Percentiles rank a stretch among this genome's conserved stretches.
Evolutionary conservation across 2,113 vertebrate genomes (phyloP).

Genomic region (Channa argus): DNA sequence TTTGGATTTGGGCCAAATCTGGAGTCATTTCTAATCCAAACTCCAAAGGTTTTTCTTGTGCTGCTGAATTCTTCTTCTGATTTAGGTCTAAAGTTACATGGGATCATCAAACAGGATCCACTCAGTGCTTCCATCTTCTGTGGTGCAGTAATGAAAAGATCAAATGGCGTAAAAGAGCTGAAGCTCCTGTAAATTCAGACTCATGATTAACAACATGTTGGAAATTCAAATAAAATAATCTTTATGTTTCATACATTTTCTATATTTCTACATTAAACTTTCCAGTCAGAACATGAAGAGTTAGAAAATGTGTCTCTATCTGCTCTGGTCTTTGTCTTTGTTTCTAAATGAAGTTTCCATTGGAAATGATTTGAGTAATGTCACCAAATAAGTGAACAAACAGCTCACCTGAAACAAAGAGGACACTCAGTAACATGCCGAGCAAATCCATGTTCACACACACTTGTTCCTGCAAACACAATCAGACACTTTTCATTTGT

Average conservation of each 20-base stretch:
- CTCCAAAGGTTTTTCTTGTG: fast-evolving
- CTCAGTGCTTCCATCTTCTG: constrained; percentile 36
- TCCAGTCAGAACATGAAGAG: neutral
- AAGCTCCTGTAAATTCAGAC: constrained; percentile 11
- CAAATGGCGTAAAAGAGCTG: fast-evolving
- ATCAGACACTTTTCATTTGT: no score
- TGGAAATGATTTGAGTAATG: neutral
- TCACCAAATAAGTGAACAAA: neutral
- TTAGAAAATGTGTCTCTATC: no score
- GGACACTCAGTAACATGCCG: constrained; percentile 17
- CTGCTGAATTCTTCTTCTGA: fast-evolving
- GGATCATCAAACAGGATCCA: constrained; percentile 65
- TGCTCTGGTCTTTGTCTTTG: no score
- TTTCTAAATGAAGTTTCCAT: neutral
- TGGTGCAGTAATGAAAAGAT: neutral
- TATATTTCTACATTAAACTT: neutral
- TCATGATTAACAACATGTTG: neutral
- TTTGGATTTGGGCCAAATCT: fast-evolving
- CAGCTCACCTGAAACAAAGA: constrained; percentile 44
- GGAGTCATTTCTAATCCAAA: constrained; percentile 34
- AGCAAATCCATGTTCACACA: neutral
- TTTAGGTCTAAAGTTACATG: constrained; percentile 43
- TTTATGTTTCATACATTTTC: neutral
- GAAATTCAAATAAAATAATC: no score
- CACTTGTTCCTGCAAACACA: no score